phyloP scores from a whole-genome alignment of 2,888 invertebrate genomes.

The Dicroscelio sp. region DNA sequence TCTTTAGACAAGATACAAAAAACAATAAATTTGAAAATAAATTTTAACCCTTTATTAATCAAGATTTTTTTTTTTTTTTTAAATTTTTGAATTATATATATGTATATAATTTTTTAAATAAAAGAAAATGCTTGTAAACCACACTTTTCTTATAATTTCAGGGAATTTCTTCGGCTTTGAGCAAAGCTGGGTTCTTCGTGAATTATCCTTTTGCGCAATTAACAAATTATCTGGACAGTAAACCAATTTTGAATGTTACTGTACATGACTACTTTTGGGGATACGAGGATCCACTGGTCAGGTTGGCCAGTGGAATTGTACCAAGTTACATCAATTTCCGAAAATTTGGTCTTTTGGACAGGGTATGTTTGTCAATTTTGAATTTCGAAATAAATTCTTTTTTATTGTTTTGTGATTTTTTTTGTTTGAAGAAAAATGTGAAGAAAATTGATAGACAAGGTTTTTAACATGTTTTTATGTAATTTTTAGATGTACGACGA shows the following conservation, averaged over 20 bases:
- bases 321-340: conserved; percentile 96
- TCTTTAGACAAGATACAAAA: no score
- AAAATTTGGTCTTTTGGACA: conserved; percentile 96
- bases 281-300: conserved; percentile 95
- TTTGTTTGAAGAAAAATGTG: no score
- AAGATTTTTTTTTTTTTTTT: no score
- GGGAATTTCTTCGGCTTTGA: conserved; percentile 93
- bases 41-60: no score
- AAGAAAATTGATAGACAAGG: no score
- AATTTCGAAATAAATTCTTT: no score
- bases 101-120: no score
- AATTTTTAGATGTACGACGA: conserved; percentile 95
- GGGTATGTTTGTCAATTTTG: conserved; percentile 93
- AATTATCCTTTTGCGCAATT: conserved; percentile 93
- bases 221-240: conserved; percentile 92
- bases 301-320: conserved; percentile 94
- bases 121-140: no score
- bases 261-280: conserved; percentile 96
- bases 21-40: no score
- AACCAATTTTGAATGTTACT: conserved; percentile 93
- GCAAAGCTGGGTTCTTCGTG: conserved; percentile 92
- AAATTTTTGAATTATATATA: no score
- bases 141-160: no score
- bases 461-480: no score
- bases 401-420: neutral